phyloP scores from a whole-genome alignment of 2,113 vertebrate species.

The Atlantisia rogersi region DNA sequence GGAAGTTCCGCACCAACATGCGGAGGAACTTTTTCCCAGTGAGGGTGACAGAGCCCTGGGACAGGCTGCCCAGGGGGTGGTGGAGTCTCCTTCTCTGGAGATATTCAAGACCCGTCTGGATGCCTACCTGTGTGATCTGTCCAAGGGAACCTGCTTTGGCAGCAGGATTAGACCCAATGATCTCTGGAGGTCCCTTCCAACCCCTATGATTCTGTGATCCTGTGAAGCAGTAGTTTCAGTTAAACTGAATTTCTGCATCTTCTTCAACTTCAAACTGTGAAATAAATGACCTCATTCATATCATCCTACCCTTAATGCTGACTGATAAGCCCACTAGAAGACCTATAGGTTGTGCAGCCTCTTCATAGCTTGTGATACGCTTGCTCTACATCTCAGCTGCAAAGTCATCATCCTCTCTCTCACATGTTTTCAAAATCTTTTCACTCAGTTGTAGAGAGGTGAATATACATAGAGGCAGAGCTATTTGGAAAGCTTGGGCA shows the following conservation, averaged over 20 bases:
- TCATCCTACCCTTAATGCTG: not conserved
- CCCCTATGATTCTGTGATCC: no score
- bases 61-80: no score
- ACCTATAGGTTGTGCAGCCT: not conserved
- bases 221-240: not conserved
- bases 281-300: not conserved
- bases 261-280: not conserved
- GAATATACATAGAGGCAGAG: not conserved
- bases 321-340: not conserved
- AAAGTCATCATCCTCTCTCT: not conserved
- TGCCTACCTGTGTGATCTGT: no score
- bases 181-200: no score
- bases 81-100: no score
- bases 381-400: not conserved
- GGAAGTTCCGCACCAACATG: no score
- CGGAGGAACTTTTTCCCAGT: no score
- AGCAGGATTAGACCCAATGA: no score
- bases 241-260: not conserved
- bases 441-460: not conserved
- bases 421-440: not conserved
- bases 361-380: not conserved
- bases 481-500: not conserved
- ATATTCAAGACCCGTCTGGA: no score
- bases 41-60: no score
- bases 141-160: no score